These are phyloP conservation scores for Pyrgus malvae DNA, from an alignment of 2,888 invertebrate species.

Conservation along the genomic window DNA sequence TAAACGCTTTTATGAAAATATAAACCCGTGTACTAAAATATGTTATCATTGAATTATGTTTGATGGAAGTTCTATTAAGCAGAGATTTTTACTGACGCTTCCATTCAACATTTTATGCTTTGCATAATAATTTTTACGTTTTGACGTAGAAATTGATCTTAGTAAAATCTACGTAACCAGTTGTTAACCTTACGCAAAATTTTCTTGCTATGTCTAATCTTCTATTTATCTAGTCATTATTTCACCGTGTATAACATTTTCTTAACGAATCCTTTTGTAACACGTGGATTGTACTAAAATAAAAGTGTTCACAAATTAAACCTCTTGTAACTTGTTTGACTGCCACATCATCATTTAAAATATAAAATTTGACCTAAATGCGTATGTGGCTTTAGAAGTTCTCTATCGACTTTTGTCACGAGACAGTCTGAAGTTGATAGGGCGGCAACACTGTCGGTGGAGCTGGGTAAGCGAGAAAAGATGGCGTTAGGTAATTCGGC, in stretches of 20 bases:
- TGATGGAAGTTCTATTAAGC: background rate
- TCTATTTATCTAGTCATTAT: no score
- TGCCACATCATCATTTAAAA: background rate
- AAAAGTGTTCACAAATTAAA: background rate
- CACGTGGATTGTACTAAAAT: conserved; percentile 4
- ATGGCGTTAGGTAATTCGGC: no score
- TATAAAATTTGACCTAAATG: no score
- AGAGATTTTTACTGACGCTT: background rate
- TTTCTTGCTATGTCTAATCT: no score
- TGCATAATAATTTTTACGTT: background rate
- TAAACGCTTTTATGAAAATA: conserved; percentile 4
- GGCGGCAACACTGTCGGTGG: no score
- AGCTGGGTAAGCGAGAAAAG: no score
- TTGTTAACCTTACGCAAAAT: background rate
- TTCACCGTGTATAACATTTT: no score
- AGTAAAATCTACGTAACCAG: background rate
- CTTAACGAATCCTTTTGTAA: no score
- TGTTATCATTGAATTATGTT: background rate
- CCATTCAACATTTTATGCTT: conserved; percentile 1
- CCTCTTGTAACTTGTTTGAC: background rate
- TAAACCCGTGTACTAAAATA: background rate
- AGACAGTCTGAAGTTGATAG: no score
- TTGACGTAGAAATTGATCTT: background rate
- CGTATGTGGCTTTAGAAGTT: no score
- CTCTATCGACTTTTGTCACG: no score